Base-by-base conservation (phyloP, 92 coral and sea anemone genomes). In the Meandrina meandrites region DNA sequence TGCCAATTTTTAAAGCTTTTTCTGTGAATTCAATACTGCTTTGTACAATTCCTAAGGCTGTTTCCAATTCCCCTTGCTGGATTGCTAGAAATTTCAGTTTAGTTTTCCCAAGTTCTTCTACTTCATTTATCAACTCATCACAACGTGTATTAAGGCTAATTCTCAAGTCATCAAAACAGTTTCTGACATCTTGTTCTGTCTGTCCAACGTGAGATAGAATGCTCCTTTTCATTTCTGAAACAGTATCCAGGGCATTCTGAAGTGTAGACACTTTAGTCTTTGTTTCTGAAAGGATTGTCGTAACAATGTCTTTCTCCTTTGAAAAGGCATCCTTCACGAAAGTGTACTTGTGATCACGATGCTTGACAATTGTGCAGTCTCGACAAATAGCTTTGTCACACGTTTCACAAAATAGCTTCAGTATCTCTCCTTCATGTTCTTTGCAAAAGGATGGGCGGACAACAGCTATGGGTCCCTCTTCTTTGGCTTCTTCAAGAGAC, bases 341-440 rank as follows among this genome's bases (percentile, higher is more conserved):
- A 68, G 67, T 45, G 85, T 45, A 86, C 30, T 85, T 50, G 84
- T 89, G 94, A 15, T 89, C 86, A 31, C 87, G 90, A 79, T 92
- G 94, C 70, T 92, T 84, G 21, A 89, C 66, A 14, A 89, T 85
- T 53, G 85, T 86, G 67, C 92, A 92, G 31, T 92, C 92, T 28
- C 94, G 73, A 68, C 94, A 92, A 24, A 92, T 86, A 16, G 89
- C 86, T 78, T 76, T 45, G 40, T 92, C 50, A 64, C 95, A 92
- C 40, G 91, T 85, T 73, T 87, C 92, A 78, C 95, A 92, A 76
- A 72, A 90, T n/a, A 92, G 89, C 77, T 86, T 90, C 27, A 86
- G 17, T 3, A 36, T 69, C 80, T 92, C 91, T 24, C 86, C 94
- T 15, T 86, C 79, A 71, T 92, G 95, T 45, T 86, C 87, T 9